These are phyloP conservation scores for Tenthredo distinguenda DNA, from an alignment of 2,888 invertebrate species.

Conservation along the genomic window DNA sequence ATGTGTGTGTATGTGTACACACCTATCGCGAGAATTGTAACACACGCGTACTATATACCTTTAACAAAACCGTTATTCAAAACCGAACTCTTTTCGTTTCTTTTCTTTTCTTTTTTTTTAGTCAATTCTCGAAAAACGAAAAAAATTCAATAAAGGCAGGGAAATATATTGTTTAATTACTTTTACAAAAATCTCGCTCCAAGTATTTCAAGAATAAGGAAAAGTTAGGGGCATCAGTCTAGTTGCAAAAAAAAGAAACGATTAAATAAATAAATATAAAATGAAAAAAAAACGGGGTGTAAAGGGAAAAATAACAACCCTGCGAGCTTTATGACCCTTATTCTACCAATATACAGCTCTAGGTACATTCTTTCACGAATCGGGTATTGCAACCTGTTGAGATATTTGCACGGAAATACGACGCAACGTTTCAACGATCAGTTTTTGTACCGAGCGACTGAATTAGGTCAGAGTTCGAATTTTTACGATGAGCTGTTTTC, in stretches of 20 bases:
- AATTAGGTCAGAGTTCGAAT: no score
- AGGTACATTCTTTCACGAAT: neutral
- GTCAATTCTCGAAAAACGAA: no score
- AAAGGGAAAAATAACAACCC: neutral
- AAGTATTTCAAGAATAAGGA: no score
- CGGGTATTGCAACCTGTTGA: neutral
- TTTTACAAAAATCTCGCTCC: no score
- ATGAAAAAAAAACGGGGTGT: neutral
- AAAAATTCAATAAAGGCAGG: no score
- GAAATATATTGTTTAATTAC: no score
- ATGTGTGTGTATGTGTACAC: no score
- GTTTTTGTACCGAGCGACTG: neutral
- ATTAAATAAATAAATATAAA: neutral
- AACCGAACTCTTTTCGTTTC: no score
- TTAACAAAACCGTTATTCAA: no score
- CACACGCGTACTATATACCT: no score
- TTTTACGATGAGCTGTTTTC: neutral
- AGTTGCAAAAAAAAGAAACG: neutral
- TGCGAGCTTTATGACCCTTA: neutral
- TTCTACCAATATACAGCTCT: neutral
- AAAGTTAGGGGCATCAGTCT: neutral
- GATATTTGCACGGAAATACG: neutral
- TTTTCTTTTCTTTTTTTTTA: no score
- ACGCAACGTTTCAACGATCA: neutral
- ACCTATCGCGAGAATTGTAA: no score